A percentile compares a stretch with the other conserved stretches of the same genome.
These are phyloP conservation scores for Phrynocephalus versicolor DNA, from an alignment of 2,113 vertebrate species.

Conservation along the genomic window DNA sequence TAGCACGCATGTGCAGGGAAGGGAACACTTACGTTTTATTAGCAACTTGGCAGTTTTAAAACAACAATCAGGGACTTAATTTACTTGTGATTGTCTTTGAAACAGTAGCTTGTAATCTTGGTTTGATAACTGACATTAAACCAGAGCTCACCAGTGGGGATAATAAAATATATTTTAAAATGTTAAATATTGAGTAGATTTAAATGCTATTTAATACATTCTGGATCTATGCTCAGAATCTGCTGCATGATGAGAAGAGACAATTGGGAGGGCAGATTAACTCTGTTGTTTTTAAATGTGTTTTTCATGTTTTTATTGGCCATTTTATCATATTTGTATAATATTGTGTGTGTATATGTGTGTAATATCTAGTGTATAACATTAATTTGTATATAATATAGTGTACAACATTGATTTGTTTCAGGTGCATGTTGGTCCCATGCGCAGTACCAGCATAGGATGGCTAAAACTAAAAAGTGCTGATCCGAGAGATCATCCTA, in stretches of 20 bases:
- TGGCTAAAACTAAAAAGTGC: constrained; percentile 90
- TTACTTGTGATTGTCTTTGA: background rate
- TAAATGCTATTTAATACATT: background rate
- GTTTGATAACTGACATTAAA: background rate
- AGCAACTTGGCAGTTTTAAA: constrained; percentile 25
- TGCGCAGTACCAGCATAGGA: constrained; percentile 89
- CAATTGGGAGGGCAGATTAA: background rate
- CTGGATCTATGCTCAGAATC: background rate
- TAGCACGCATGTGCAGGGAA: too few species aligned
- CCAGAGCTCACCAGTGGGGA: background rate
- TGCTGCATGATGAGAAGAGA: background rate
- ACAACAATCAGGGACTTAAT: constrained; percentile 12
- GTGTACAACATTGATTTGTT: too few species aligned
- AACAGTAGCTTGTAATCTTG: background rate
- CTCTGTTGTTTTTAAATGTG: too few species aligned
- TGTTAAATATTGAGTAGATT: too few species aligned
- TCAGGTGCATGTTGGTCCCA: constrained; percentile 92
- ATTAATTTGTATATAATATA: too few species aligned
- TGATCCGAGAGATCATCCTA: constrained; percentile 85
- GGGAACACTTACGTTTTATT: too few species aligned
- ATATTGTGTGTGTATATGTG: too few species aligned
- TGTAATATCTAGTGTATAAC: too few species aligned
- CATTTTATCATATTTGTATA: too few species aligned
- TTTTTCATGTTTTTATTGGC: too few species aligned
- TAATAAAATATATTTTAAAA: background rate